A percentile compares a stretch with the other conserved stretches of the same genome.
Conservation (phyloP, 2,113 vertebrate species). For the Glaucidium brasilianum region DNA sequence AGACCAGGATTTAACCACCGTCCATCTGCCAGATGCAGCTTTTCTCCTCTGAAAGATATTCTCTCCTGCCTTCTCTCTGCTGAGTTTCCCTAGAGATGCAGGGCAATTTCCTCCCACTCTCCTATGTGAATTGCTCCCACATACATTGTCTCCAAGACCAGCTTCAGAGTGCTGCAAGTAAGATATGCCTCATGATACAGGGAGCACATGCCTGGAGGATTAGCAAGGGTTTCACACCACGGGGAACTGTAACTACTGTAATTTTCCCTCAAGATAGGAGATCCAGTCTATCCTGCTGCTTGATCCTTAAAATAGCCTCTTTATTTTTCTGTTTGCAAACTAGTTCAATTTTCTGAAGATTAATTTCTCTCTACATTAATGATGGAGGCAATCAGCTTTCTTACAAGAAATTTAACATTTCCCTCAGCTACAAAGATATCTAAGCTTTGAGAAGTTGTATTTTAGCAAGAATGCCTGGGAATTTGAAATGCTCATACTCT, state of each 20-base stretch:
- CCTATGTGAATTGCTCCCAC: not conserved
- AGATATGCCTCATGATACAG: rapidly evolving
- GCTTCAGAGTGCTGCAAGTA: not conserved
- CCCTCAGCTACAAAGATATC: not conserved
- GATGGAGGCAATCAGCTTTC: not conserved
- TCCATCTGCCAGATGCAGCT: not conserved
- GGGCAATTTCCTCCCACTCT: not conserved
- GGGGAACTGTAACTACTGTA: not conserved
- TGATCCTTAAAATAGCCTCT: constrained; percentile 22
- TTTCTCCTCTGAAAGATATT: not conserved
- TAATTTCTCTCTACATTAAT: not conserved
- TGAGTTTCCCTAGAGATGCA: not conserved
- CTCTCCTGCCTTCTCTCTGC: not conserved
- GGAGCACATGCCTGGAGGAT: not conserved
- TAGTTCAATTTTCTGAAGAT: constrained; percentile 11
- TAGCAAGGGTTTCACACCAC: not conserved
- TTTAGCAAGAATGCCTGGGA: not conserved
- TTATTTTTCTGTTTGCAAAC: not conserved
- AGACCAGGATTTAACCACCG: not conserved
- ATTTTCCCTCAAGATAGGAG: not conserved
- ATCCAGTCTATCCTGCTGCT: constrained; percentile 7
- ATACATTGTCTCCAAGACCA: not conserved
- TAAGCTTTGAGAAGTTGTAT: not conserved
- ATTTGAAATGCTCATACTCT: not conserved
- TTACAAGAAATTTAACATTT: not conserved